phyloP scores from a whole-genome alignment of 2,888 invertebrate genomes.

The Andrena bicolor region DNA sequence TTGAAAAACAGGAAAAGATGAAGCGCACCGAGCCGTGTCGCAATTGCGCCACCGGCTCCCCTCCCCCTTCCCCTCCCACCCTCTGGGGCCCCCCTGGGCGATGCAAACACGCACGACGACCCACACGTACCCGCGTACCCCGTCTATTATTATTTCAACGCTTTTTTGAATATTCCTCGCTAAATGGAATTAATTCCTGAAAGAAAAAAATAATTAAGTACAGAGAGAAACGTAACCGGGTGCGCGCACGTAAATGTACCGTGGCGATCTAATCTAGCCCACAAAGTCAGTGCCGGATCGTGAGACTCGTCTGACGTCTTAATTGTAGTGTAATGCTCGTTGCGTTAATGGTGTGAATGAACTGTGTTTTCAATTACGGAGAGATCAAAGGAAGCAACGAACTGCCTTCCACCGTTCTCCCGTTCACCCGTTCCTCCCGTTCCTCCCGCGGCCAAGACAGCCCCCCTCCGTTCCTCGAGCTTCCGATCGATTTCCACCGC shows the following conservation, averaged over 20 bases:
- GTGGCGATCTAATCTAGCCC: constrained; percentile 74
- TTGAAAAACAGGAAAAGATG: constrained; percentile 66
- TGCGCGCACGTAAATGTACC: constrained; percentile 71
- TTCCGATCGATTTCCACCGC: constrained; percentile 38
- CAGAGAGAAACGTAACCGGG: constrained; percentile 65
- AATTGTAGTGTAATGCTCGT: constrained; percentile 75
- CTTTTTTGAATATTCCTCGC: constrained; percentile 65
- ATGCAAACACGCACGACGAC: background rate
- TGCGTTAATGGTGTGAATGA: constrained; percentile 76
- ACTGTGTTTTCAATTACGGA: constrained; percentile 74
- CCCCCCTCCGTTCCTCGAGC: background rate
- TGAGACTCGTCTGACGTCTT: constrained; percentile 75
- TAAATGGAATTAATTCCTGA: constrained; percentile 71
- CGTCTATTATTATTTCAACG: constrained; percentile 64
- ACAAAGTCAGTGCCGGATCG: constrained; percentile 72
- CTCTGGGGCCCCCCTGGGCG: background rate
- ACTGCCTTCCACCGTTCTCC: constrained; percentile 41
- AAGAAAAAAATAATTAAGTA: constrained; percentile 65
- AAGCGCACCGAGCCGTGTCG: constrained; percentile 61
- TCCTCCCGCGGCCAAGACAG: constrained; percentile 10
- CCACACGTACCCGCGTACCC: constrained; percentile 4
- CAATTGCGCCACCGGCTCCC: constrained; percentile 55
- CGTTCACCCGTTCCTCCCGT: constrained; percentile 21
- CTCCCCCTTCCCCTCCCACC: background rate
- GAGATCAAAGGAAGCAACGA: constrained; percentile 73